phyloP scores from a whole-genome alignment of 2,888 invertebrate genomes.

The Trimorus sp. region DNA sequence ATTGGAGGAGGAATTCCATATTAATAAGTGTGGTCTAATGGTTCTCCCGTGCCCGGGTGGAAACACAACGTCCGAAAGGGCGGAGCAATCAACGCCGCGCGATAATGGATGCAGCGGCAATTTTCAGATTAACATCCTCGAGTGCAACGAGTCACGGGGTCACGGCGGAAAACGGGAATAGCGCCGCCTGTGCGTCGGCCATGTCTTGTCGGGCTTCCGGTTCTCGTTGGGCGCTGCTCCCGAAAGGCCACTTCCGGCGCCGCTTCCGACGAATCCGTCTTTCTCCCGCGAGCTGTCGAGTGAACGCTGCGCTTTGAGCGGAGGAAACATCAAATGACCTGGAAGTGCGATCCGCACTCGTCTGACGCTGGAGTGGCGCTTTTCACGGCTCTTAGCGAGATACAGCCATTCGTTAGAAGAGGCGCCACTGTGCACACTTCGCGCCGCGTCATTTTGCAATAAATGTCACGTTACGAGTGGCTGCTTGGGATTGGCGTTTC shows the following conservation, averaged over 20 bases:
- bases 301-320: slow-evolving; percentile 54
- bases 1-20: too few species aligned
- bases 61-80: not conserved
- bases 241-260: slow-evolving; percentile 63
- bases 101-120: slow-evolving; percentile 46
- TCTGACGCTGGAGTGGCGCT: slow-evolving; percentile 1
- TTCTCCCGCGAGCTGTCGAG: slow-evolving; percentile 58
- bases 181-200: slow-evolving; percentile 38
- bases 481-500: too few species aligned
- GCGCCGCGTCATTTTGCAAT: slow-evolving; percentile 44
- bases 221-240: slow-evolving; percentile 44
- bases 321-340: slow-evolving; percentile 62
- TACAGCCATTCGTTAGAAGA: too few species aligned
- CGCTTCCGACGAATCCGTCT: slow-evolving; percentile 42
- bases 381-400: not conserved
- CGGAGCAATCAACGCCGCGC: slow-evolving; percentile 33
- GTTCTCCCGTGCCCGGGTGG: too few species aligned
- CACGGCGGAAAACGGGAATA: slow-evolving; percentile 37
- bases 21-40: too few species aligned
- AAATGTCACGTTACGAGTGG: slow-evolving; percentile 39
- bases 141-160: slow-evolving; percentile 62
- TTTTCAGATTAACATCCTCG: slow-evolving; percentile 54
- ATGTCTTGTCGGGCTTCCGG: slow-evolving; percentile 12
- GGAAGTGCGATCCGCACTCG: slow-evolving; percentile 47
- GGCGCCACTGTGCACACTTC: too few species aligned